These are phyloP conservation scores for Lophura nycthemera DNA, from an alignment of 2,113 vertebrate genomes.

Conservation along the genomic window DNA sequence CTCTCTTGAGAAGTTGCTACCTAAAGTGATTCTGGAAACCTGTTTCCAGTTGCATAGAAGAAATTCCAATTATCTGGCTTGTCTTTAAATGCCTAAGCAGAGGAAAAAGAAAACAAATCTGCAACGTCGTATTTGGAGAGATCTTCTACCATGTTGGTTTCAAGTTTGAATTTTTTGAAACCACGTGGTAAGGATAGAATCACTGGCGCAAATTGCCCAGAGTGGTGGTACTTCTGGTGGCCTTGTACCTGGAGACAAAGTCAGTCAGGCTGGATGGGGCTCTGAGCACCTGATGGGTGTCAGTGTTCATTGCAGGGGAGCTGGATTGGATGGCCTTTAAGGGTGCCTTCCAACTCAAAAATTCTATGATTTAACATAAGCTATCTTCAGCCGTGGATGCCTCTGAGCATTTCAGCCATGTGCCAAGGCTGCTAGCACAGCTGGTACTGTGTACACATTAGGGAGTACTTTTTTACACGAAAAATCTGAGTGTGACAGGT, in stretches of 20 bases:
- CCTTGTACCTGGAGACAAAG: too few species aligned
- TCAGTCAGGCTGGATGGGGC: too few species aligned
- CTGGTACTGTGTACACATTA: constrained; percentile 39
- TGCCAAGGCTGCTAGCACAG: constrained; percentile 55
- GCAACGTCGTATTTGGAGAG: background rate
- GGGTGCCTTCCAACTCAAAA: too few species aligned
- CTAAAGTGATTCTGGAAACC: background rate
- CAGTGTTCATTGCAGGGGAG: too few species aligned
- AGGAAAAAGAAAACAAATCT: background rate
- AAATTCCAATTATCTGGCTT: background rate
- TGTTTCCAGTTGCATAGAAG: background rate
- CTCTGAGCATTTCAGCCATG: constrained; percentile 46
- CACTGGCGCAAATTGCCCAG: too few species aligned
- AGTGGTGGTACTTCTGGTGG: too few species aligned
- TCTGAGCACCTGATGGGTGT: too few species aligned
- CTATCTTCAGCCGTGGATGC: background rate
- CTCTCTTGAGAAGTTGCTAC: background rate
- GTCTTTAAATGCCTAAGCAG: background rate
- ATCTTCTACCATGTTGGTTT: background rate
- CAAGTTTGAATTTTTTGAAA: constrained; percentile 4
- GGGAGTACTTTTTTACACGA: constrained; percentile 62
- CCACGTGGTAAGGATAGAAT: background rate
- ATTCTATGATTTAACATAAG: background rate
- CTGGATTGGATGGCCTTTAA: too few species aligned
- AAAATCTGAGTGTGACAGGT: constrained; percentile 67